A percentile compares a stretch with the other conserved stretches of the same genome.
These are phyloP conservation scores for Drosophila paramelanica DNA, from an alignment of 2,888 invertebrate genomes.

Conservation along the genomic window DNA sequence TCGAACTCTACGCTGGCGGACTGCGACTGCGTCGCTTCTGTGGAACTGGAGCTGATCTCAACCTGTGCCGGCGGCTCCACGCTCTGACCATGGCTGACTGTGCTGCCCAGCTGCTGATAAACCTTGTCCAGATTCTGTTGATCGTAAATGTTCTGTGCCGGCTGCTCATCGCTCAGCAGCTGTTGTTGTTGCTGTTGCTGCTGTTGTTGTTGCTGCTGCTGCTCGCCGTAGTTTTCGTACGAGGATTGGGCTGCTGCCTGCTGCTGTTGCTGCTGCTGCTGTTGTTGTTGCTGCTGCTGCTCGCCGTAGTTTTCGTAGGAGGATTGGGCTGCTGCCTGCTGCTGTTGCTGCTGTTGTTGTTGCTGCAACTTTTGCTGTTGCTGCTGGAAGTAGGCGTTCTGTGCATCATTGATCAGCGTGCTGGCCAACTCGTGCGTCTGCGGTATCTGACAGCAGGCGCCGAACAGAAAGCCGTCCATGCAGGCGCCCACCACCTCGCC, in stretches of 20 bases:
- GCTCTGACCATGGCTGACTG: slow-evolving; percentile 35
- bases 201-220: slow-evolving; percentile 49
- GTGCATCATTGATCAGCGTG: slow-evolving; percentile 82
- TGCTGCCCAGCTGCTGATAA: slow-evolving; percentile 73
- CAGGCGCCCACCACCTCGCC: slow-evolving; percentile 95
- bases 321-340: slow-evolving; percentile 61
- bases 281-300: slow-evolving; percentile 60
- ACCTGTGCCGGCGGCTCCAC: slow-evolving; percentile 22
- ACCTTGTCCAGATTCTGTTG: slow-evolving; percentile 76
- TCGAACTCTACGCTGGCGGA: slow-evolving; percentile 71
- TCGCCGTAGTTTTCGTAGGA: slow-evolving; percentile 71
- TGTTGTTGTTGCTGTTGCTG: slow-evolving; percentile 43
- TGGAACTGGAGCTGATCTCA: slow-evolving; percentile 45
- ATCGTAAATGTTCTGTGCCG: slow-evolving; percentile 54
- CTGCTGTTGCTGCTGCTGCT: slow-evolving; percentile 57
- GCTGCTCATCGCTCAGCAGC: slow-evolving; percentile 54
- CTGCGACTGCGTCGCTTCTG: slow-evolving; percentile 58
- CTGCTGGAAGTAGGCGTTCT: slow-evolving; percentile 76
- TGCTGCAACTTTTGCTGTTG: slow-evolving; percentile 71
- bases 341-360: slow-evolving; percentile 48
- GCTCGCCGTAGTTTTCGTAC: slow-evolving; percentile 68
- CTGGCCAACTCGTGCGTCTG: slow-evolving; percentile 85
- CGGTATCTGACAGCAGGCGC: slow-evolving; percentile 94
- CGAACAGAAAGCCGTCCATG: slow-evolving; percentile 93
- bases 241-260: slow-evolving; percentile 64